Percentiles rank a stretch among this genome's conserved stretches.
These are phyloP conservation scores for Eupithecia vulgata DNA, from an alignment of 2,888 invertebrate genomes.

Conservation along the genomic window DNA sequence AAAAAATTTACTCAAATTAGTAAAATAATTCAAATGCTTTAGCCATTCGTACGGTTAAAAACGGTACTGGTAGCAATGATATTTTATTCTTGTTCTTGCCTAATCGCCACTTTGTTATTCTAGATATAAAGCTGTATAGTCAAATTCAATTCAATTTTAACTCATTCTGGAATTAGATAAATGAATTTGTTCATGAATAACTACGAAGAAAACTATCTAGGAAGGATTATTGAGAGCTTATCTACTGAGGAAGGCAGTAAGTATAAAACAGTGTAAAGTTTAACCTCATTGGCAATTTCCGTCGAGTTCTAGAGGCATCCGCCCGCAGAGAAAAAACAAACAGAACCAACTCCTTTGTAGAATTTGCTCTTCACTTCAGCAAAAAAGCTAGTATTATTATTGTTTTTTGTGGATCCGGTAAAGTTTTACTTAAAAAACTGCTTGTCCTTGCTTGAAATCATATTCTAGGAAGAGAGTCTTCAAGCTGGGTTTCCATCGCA, in stretches of 20 bases:
- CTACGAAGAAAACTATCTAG: conserved; percentile 3
- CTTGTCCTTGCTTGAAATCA: neutral
- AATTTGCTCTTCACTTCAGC: conserved; percentile 50
- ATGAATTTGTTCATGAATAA: conserved; percentile 5
- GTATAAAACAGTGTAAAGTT: conserved; percentile 47
- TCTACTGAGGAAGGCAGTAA: conserved; percentile 20
- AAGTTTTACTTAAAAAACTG: conserved; percentile 21
- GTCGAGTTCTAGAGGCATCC: conserved; percentile 50
- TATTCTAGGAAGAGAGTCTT: neutral
- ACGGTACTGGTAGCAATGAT: too few relatives aligned
- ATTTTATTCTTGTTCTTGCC: too few relatives aligned
- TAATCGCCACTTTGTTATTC: too few relatives aligned
- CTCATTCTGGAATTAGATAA: neutral
- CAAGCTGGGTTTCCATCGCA: too few relatives aligned
- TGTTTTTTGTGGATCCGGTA: conserved; percentile 41
- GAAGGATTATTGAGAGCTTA: conserved; percentile 14
- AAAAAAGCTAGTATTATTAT: conserved; percentile 52
- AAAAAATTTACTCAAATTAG: neutral
- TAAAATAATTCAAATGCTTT: neutral
- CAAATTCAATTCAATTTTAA: conserved; percentile 4
- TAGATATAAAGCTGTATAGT: too few relatives aligned
- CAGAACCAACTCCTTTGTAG: conserved; percentile 49
- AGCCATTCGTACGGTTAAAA: too few relatives aligned
- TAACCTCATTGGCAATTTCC: conserved; percentile 55
- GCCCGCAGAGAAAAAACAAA: conserved; percentile 52